Conservation (phyloP, 2,113 vertebrate genomes). For the Calidris pygmaea region DNA sequence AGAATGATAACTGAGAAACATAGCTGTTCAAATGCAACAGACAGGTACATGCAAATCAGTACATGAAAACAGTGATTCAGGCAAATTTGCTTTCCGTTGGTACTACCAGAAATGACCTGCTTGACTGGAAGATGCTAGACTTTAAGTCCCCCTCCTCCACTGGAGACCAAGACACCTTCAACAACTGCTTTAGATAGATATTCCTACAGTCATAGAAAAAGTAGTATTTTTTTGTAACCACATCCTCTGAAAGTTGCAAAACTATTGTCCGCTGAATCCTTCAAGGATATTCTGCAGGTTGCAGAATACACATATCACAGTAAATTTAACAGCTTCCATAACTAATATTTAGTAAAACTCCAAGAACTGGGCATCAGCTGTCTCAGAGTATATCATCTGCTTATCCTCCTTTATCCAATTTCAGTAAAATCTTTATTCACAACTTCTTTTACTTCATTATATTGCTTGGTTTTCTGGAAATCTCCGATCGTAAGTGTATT, state of each 20-base stretch:
- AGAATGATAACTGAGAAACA: background rate
- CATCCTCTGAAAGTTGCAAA: background rate
- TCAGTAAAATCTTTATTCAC: background rate
- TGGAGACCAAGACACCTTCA: background rate
- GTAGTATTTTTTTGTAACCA: background rate
- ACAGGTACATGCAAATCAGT: background rate
- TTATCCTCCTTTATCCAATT: background rate
- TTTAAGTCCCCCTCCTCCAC: background rate
- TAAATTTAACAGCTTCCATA: background rate
- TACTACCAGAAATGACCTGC: background rate
- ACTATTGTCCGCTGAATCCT: background rate
- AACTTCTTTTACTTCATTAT: background rate
- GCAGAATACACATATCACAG: background rate
- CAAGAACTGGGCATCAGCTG: background rate
- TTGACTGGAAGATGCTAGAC: background rate
- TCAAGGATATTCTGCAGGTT: background rate
- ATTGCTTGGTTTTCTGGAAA: background rate
- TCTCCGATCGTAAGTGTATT: background rate
- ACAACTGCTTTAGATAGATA: background rate
- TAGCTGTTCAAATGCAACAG: background rate
- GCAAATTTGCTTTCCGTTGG: background rate
- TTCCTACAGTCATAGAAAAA: background rate
- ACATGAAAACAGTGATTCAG: background rate
- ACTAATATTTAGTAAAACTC: background rate
- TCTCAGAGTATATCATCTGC: background rate